Conservation (phyloP, 2,888 invertebrate genomes). For the Polylopha cassiicola region DNA sequence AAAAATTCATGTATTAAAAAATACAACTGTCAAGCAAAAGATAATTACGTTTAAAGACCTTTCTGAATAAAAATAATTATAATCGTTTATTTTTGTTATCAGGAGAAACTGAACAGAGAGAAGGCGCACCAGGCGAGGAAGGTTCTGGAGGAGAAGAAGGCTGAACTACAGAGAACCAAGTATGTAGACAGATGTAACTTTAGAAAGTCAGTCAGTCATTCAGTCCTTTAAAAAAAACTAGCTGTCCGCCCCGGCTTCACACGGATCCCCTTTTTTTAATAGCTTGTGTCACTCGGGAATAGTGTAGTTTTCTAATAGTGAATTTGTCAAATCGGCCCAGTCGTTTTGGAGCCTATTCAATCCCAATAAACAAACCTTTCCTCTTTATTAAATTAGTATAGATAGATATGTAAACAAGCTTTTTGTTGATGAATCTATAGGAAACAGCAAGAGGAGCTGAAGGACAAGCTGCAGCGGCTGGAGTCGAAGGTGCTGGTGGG, state of each 20-base stretch:
- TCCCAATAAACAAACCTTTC: too few species aligned
- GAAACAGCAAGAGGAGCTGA: constrained; percentile 87
- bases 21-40: too few species aligned
- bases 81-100: constrained; percentile 16
- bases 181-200: constrained; percentile 41
- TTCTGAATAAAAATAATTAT: too few species aligned
- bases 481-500: constrained; percentile 98
- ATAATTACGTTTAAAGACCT: too few species aligned
- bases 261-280: too few species aligned
- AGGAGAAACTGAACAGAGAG: constrained; percentile 76
- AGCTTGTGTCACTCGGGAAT: too few species aligned
- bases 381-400: too few species aligned
- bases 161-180: constrained; percentile 86
- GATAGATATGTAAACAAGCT: background rate
- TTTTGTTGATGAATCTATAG: constrained; percentile 30
- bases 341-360: too few species aligned
- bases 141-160: constrained; percentile 80
- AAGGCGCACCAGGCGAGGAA: constrained; percentile 82
- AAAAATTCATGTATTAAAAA: too few species aligned
- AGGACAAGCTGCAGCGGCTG: constrained; percentile 90
- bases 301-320: too few species aligned
- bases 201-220: background rate
- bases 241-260: too few species aligned
- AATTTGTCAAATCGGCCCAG: too few species aligned
- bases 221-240: background rate